A percentile compares a stretch with the other conserved stretches of the same genome.
These are phyloP conservation scores for Silurus glanis DNA, from an alignment of 2,113 vertebrate species.

Conservation along the genomic window DNA sequence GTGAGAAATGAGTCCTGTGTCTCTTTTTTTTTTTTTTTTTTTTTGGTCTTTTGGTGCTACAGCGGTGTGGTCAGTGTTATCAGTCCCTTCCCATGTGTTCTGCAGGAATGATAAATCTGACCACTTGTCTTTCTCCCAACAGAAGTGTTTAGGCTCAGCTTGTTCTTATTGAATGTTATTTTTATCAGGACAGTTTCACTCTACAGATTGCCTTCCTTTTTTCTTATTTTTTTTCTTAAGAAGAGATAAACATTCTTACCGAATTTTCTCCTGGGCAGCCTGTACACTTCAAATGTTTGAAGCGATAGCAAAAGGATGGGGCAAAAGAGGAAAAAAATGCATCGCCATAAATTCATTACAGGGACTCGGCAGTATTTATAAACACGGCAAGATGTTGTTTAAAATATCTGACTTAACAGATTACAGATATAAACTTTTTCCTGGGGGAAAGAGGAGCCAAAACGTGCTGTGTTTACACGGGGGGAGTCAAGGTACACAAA, in stretches of 20 bases:
- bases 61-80: conserved; percentile 23
- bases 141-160: conserved; percentile 48
- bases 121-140: conserved; percentile 43
- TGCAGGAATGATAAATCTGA: conserved; percentile 27
- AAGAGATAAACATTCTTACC: conserved; percentile 39
- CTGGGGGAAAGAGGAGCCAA: conserved; percentile 67
- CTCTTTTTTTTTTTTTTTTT: background rate
- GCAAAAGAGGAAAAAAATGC: conserved; percentile 57
- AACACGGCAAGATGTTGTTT: conserved; percentile 78
- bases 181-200: conserved; percentile 36
- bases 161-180: conserved; percentile 42
- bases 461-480: conserved; percentile 73
- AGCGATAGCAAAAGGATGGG: conserved; percentile 44
- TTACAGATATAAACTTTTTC: conserved; percentile 77
- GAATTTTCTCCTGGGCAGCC: conserved; percentile 34
- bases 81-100: conserved; percentile 16
- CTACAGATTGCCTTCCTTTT: conserved; percentile 21
- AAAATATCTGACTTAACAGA: conserved; percentile 77
- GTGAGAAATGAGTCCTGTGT: background rate
- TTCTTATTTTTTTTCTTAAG: conserved; percentile 4
- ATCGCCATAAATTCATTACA: conserved; percentile 82
- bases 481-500: conserved; percentile 48
- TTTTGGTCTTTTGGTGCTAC: background rate
- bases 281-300: conserved; percentile 44
- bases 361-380: conserved; percentile 75